Percentiles rank a stretch among this genome's conserved stretches.
phyloP scores from a whole-genome alignment of 2,113 vertebrate species.

The Ursus arctos region DNA sequence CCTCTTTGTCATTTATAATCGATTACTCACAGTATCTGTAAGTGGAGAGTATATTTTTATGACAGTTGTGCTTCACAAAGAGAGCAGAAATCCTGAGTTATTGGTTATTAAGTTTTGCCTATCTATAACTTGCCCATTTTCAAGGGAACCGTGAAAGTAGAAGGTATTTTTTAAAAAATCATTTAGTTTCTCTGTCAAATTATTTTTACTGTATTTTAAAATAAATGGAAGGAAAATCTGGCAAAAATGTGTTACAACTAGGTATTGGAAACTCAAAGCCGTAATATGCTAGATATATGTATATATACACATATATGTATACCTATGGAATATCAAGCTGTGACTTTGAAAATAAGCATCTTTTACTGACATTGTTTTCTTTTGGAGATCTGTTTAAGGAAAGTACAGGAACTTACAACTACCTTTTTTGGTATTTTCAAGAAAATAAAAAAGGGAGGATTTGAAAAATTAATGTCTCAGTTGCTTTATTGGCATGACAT shows the following conservation, averaged over 20 bases:
- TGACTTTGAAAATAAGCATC: slow-evolving; percentile 47
- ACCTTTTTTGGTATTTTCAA: neutral
- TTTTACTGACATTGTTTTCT: neutral
- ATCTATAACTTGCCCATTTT: slow-evolving; percentile 59
- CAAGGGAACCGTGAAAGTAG: slow-evolving; percentile 57
- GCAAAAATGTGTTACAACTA: slow-evolving; percentile 54
- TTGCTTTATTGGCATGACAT: slow-evolving; percentile 34
- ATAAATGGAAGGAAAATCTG: slow-evolving; percentile 43
- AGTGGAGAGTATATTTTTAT: slow-evolving; percentile 68
- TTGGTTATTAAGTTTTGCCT: slow-evolving; percentile 71
- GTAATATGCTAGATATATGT: neutral
- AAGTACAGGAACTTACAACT: neutral
- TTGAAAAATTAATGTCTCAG: slow-evolving; percentile 7
- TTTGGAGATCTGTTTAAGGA: neutral
- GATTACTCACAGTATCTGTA: slow-evolving; percentile 51
- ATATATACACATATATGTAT: neutral
- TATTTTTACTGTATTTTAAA: slow-evolving; percentile 66
- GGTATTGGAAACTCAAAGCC: slow-evolving; percentile 8
- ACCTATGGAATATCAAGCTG: neutral
- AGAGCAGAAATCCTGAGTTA: slow-evolving; percentile 70
- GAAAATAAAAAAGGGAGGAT: neutral
- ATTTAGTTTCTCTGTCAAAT: slow-evolving; percentile 57
- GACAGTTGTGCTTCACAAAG: slow-evolving; percentile 61
- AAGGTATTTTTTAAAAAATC: slow-evolving; percentile 32
- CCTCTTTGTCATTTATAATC: slow-evolving; percentile 68